Evolutionary conservation across 1,140 invertebrate species (phyloP).

Genomic region (Drosophila miranda): DNA sequence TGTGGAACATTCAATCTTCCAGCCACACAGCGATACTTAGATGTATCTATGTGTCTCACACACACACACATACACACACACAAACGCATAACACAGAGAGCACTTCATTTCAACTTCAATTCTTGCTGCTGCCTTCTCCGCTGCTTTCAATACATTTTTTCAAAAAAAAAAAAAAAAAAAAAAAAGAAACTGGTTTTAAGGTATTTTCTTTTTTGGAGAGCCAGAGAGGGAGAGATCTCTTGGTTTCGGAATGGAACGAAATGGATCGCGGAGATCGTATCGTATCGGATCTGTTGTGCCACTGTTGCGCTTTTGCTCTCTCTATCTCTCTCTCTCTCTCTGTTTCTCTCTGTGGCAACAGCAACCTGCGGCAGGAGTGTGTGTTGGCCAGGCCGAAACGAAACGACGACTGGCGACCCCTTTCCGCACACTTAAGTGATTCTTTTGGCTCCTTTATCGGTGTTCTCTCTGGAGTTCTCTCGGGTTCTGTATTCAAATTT

Average conservation of each 20-base stretch:
- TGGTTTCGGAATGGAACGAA: too few relatives aligned
- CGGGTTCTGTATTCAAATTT: constrained; percentile 56
- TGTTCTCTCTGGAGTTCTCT: constrained; percentile 12
- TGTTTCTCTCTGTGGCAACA: constrained; percentile 39
- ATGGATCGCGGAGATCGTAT: constrained; percentile 19
- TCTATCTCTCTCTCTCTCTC: constrained; percentile 42
- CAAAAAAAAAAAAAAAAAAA: constrained; percentile 51
- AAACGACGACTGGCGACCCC: constrained; percentile 41
- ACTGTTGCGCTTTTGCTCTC: constrained; percentile 55
- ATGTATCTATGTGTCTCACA: constrained; percentile 31
- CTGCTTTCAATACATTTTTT: constrained; percentile 74
- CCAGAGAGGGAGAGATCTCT: constrained; percentile 14
- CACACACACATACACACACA: constrained; percentile 17
- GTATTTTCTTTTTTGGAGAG: constrained; percentile 73
- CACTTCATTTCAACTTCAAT: constrained; percentile 74
- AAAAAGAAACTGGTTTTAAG: constrained; percentile 80
- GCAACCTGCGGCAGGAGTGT: constrained; percentile 47
- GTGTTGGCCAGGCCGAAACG: constrained; percentile 27
- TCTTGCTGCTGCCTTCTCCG: constrained; percentile 53
- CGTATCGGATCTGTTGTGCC: constrained; percentile 54
- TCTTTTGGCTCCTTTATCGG: constrained; percentile 68
- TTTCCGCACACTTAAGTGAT: constrained; percentile 60
- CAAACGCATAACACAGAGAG: constrained; percentile 36
- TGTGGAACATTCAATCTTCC: constrained; percentile 64
- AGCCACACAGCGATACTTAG: constrained; percentile 46